Percentiles rank a stretch among this genome's conserved stretches.
phyloP scores from a whole-genome alignment of 2,888 invertebrate species.

The Tanypteryx hageni region DNA sequence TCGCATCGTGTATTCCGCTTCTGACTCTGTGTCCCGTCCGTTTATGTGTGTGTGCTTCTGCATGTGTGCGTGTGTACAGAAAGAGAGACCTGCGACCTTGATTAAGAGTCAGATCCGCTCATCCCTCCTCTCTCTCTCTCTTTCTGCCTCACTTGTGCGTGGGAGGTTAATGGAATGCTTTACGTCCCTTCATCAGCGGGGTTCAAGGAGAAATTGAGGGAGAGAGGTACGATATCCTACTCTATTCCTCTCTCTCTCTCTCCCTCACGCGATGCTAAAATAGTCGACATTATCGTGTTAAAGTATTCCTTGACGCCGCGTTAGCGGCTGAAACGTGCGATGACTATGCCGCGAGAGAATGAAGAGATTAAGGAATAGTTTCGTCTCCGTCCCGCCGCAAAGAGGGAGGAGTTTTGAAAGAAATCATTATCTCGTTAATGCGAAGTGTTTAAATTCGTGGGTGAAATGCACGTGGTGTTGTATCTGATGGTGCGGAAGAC shows the following conservation, averaged over 20 bases:
- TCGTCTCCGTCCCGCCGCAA: not conserved
- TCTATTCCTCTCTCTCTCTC: not conserved
- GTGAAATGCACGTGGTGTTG: not conserved
- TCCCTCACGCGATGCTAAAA: not conserved
- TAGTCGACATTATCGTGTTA: constrained; percentile 37
- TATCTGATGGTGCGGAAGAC: not conserved
- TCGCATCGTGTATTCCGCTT: constrained; percentile 27
- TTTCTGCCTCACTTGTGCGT: not conserved
- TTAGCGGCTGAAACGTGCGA: not conserved
- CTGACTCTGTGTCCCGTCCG: not conserved
- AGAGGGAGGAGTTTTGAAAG: not conserved
- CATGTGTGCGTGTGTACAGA: not conserved
- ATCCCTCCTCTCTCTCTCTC: not conserved
- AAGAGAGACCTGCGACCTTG: constrained; percentile 9
- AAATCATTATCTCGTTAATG: not conserved
- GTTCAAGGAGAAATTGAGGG: not conserved
- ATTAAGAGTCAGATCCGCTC: constrained; percentile 26
- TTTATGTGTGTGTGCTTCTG: not conserved
- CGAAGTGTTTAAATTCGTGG: not conserved
- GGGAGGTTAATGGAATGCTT: constrained; percentile 56
- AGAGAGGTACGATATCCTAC: constrained; percentile 7
- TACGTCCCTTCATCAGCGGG: not conserved
- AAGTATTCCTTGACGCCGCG: not conserved
- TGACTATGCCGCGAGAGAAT: not conserved
- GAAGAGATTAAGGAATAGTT: not conserved